Base-by-base conservation (phyloP, 2,888 invertebrate genomes). In the Mycogona germanica region DNA sequence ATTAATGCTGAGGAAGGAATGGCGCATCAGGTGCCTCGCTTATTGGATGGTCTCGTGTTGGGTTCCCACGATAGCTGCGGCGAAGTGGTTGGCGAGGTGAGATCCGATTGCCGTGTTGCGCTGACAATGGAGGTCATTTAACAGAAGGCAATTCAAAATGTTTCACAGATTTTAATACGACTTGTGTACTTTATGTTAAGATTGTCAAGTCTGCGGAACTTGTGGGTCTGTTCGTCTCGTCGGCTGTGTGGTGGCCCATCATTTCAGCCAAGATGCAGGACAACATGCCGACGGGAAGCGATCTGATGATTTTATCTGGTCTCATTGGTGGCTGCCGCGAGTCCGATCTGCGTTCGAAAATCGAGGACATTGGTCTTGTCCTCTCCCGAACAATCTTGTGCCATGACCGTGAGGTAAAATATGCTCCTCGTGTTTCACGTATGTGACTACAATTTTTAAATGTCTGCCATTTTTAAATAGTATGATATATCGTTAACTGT, bases 1-100 rank as follows among this genome's bases (percentile, higher is more conserved):
- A 69, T 85, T 28, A 81, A 85, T 65, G 80, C 81, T 1, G 88
- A 89, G 66, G 78, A 79, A 47, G 79, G 81, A 48, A 71, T 81
- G 50, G 84, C 83, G 0, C 82, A 82, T 64, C 79, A 84, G 61
- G 67, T 81, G 45, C 77, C 78, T 61, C 74, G 74, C 60, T 61
- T 78, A 9, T 64, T 79, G 58, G 76, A 70, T 56, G 76, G 75
- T 44, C 78, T 76, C 77, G 81, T 71, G 68, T 75, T 76, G 35
- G 81, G 80, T 1, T 79, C 79, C 26, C 69, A 72, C 17, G 84
- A 85, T 65, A 80, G 82, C 45, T 83, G 86, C 61, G 64, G 70
- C 7, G 72, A 78, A 59, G 78, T 70, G 29, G 64, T 75, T 1
- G 75, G 76, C 65, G 62, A 67, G 63, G 70, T 52, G 12, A 42